Evolutionary conservation across 2,113 vertebrate genomes (phyloP), one percentile per base, ranked within the genome.

Genomic region (Pedionomus torquatus): DNA sequence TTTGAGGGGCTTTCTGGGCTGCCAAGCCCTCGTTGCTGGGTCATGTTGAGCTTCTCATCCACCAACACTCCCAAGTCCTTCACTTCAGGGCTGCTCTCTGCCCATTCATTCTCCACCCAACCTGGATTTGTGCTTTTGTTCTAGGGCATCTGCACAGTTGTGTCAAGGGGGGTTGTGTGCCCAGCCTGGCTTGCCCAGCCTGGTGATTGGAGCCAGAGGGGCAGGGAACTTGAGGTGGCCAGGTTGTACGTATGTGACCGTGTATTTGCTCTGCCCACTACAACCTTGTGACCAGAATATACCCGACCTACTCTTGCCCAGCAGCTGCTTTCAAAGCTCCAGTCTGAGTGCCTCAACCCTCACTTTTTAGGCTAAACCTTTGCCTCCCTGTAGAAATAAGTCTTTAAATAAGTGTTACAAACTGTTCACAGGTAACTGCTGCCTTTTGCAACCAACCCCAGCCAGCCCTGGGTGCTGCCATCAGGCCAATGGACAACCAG

Each of bases 211-310:
- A 3, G 1, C 26, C 18, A 17, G 69, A 37, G 60, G 41, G 20
- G 20, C 63, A 0, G 7, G 49, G 23, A 64, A 13, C 24, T 2
- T 2, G 51, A 54, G 44, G 44, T 1, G 1, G 24, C 11, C 13
- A 3, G 65, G 58, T 48, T 31, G 24, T 9, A 17, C 3, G 0
- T 0, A 5, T 43, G 49, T 5, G 17, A 37, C 64, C 46, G 12
- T 0, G 1, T 25, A 4, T 68, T 68, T 72, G 44, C 65, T 78
- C 46, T 94, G 48, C 41, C 33, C 24, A 28, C 72, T 52, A 4
- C 75, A 76, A 7, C 63, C 77, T 63, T 3, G 1, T 18, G 11
- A 48, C 18, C 69, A 48, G 55, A 66, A 63, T 30, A 61, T 24
- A 18, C 63, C 43, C 30, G 44, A 1, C 61, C 54, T 2, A 0